Evolutionary conservation across 2,888 invertebrate species (phyloP).

Genomic region (Sminthurides aquaticus): DNA sequence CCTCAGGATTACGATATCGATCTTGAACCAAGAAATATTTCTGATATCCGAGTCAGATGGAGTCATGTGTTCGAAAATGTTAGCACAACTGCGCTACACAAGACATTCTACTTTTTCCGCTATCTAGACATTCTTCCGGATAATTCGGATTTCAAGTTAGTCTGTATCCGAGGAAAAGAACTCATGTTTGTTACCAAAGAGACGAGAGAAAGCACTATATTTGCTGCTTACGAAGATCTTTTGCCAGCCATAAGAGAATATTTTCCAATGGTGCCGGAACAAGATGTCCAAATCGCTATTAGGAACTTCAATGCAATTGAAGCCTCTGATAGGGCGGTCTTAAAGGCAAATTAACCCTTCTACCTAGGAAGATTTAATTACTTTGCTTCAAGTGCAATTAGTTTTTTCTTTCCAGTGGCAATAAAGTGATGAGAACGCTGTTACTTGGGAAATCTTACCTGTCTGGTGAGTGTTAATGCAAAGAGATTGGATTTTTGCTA

Average conservation of each 20-base stretch:
- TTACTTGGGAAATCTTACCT: no score
- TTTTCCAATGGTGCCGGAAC: slow-evolving; percentile 18
- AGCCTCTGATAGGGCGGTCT: not conserved
- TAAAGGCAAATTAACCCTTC: no score
- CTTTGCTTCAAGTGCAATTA: no score
- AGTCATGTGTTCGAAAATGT: slow-evolving; percentile 4
- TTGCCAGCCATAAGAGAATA: slow-evolving; percentile 17
- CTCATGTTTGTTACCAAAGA: slow-evolving; percentile 13
- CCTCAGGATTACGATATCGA: slow-evolving; percentile 22
- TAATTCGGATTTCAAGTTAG: slow-evolving; percentile 15
- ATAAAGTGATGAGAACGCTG: no score
- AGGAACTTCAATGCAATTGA: slow-evolving; percentile 11
- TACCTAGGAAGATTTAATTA: no score
- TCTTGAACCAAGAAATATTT: slow-evolving; percentile 4
- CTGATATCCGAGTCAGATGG: not conserved
- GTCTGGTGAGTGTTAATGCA: no score
- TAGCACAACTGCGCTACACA: slow-evolving; percentile 2
- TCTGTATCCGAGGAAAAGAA: slow-evolving; percentile 20
- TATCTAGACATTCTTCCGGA: slow-evolving; percentile 17
- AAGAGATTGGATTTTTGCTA: no score
- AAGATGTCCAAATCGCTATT: slow-evolving; percentile 15
- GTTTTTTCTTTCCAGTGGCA: no score
- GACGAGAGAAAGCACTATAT: slow-evolving; percentile 12
- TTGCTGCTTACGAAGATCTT: slow-evolving; percentile 13
- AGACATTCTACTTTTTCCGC: slow-evolving; percentile 14